Evolutionary conservation across 2,113 vertebrate species (phyloP), one percentile per base, ranked within the genome.

Genomic region (Elgaria multicarinata): DNA sequence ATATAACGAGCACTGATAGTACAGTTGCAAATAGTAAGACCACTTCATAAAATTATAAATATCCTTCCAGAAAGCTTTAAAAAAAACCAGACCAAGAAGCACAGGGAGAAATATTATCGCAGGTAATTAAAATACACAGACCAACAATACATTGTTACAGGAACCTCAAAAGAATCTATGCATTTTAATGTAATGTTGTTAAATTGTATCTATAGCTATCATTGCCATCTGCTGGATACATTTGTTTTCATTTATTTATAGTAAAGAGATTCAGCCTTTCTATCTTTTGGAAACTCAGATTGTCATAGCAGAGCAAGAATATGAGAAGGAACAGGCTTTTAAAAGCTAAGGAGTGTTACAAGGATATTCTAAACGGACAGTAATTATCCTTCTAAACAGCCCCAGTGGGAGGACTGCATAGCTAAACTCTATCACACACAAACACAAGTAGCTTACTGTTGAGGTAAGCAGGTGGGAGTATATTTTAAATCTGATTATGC

Each of bases 211-310:
- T 88, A n/a, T 50, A 75, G 69, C 55, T 83, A 16, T 89, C 31
- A 83, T 89, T 89, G 69, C 79, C 69, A 89, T 83, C 87, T 89
- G 55, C 50, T 83, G 87, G 87, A 71, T 89, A 31, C 2, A 58
- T 83, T 74, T 79, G n/a, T 58, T 39, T 86, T 16, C 12, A n/a
- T 72, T 72, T 74, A 9, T 77, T 31, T 72, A 44, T 28, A 46
- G 69, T 44, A 55, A 86, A 58, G 24, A 85, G 53, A 39, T 36
- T 53, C 26, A 53, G 50, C 14, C 16, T 26, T 53, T 72, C 28
- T 69, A 72, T 82, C 66, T 74, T 39, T 33, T 26, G 31, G 53
- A 89, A 83, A 62, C 31, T 28, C 33, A 24, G 24, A 39, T 88
- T 28, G 4, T 44, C n/a, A 39, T 22, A 55, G 24, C 14, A 55